Evolutionary conservation across 2,888 invertebrate genomes (phyloP).

Genomic region (Gasteruption jaculator): DNA sequence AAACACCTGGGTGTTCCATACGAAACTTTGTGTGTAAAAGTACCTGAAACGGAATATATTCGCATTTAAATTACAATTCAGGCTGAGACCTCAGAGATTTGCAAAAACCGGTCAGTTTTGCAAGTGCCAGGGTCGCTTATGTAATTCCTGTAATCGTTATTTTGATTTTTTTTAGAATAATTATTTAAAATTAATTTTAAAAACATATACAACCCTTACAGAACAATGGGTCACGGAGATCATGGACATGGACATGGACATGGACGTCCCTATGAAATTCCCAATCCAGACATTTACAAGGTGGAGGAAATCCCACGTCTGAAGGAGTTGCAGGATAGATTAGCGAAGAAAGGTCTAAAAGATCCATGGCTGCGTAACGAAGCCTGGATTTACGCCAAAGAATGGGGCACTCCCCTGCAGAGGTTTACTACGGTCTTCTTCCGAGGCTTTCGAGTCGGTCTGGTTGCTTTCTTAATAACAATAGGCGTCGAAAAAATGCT

Average conservation of each 20-base stretch:
- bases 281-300: conserved; percentile 69
- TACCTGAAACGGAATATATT: too few relatives aligned
- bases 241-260: conserved; percentile 54
- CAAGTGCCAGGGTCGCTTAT: too few relatives aligned
- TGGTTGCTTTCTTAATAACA: conserved; percentile 56
- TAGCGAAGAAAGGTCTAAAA: conserved; percentile 68
- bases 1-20: too few relatives aligned
- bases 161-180: too few relatives aligned
- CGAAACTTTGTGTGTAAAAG: too few relatives aligned
- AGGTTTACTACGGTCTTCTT: conserved; percentile 55
- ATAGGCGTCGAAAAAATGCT: conserved; percentile 52
- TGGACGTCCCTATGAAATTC: conserved; percentile 62
- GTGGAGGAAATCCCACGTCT: conserved; percentile 67
- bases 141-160: too few relatives aligned
- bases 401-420: conserved; percentile 56
- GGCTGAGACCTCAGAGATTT: too few relatives aligned
- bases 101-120: too few relatives aligned
- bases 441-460: conserved; percentile 65
- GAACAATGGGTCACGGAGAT: too few relatives aligned
- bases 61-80: too few relatives aligned
- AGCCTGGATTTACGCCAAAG: conserved; percentile 72
- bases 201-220: too few relatives aligned
- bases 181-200: too few relatives aligned
- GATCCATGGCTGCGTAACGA: conserved; percentile 90
- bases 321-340: conserved; percentile 59